phyloP scores from a whole-genome alignment of 2,888 invertebrate species.

The Pandemis heparana region DNA sequence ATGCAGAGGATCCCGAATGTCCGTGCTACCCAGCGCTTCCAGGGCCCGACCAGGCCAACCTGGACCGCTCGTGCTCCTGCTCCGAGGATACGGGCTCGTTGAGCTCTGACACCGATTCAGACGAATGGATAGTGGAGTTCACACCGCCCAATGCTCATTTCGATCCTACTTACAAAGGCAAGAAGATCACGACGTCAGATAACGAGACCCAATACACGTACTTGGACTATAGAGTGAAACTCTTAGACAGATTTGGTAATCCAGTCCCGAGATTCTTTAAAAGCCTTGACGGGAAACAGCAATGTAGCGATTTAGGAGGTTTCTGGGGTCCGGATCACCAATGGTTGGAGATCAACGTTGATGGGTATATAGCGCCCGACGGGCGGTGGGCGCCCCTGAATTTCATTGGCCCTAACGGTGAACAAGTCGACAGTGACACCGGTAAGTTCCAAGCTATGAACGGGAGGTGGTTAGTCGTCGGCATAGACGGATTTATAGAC shows the following conservation, averaged over 20 bases:
- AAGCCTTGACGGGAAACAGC: conserved; percentile 74
- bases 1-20: conserved; percentile 71
- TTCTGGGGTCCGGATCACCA: conserved; percentile 74
- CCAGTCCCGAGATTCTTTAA: conserved; percentile 75
- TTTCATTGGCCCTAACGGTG: conserved; percentile 72
- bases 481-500: conserved; percentile 76
- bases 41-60: conserved; percentile 59
- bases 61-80: conserved; percentile 74
- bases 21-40: conserved; percentile 68
- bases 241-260: conserved; percentile 71
- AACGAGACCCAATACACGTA: conserved; percentile 70
- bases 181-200: conserved; percentile 63
- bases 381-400: conserved; percentile 71
- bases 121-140: conserved; percentile 80
- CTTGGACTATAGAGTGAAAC: conserved; percentile 74
- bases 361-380: conserved; percentile 75
- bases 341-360: conserved; percentile 76
- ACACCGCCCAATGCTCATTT: conserved; percentile 77
- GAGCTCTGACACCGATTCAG: conserved; percentile 73
- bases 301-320: conserved; percentile 80
- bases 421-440: conserved; percentile 64
- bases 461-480: conserved; percentile 69
- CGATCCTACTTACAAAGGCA: conserved; percentile 65
- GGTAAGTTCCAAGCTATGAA: conserved; percentile 72
- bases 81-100: conserved; percentile 64